Conservation (phyloP, 2,113 vertebrate genomes). For the Dipodomys ordii region DNA sequence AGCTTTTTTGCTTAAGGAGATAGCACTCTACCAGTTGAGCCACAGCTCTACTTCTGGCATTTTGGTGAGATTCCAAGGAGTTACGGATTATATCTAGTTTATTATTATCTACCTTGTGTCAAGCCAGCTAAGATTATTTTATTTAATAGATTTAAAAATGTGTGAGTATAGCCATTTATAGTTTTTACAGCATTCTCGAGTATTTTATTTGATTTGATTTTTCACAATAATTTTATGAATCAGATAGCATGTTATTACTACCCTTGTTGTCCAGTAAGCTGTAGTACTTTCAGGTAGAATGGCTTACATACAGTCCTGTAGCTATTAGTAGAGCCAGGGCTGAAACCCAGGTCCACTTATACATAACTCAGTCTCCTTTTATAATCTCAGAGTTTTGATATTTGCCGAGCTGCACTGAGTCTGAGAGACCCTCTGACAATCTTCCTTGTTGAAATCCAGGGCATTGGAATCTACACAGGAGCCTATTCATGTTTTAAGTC, state of each 20-base stretch:
- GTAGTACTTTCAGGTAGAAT: neutral
- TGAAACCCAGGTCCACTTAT: neutral
- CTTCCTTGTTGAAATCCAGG: neutral
- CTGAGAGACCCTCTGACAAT: neutral
- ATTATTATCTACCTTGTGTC: conserved; percentile 5
- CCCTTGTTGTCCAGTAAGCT: neutral
- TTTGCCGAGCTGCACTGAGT: neutral
- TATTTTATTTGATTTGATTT: neutral
- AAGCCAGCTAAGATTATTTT: neutral
- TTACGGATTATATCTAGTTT: neutral
- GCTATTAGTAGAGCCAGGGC: neutral
- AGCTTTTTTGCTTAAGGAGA: too few relatives aligned
- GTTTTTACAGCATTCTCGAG: conserved; percentile 2
- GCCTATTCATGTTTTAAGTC: conserved; percentile 5
- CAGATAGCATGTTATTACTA: neutral
- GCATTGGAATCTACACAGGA: neutral
- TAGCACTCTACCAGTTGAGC: too few relatives aligned
- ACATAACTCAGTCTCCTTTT: neutral
- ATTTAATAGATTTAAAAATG: neutral
- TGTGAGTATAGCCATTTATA: neutral
- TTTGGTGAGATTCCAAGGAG: neutral
- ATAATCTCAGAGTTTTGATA: neutral
- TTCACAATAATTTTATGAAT: neutral
- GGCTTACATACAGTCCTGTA: neutral
- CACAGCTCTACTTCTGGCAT: too few relatives aligned